Evolutionary conservation across 2,888 invertebrate species (phyloP).

Genomic region (Lasioglossum morio): DNA sequence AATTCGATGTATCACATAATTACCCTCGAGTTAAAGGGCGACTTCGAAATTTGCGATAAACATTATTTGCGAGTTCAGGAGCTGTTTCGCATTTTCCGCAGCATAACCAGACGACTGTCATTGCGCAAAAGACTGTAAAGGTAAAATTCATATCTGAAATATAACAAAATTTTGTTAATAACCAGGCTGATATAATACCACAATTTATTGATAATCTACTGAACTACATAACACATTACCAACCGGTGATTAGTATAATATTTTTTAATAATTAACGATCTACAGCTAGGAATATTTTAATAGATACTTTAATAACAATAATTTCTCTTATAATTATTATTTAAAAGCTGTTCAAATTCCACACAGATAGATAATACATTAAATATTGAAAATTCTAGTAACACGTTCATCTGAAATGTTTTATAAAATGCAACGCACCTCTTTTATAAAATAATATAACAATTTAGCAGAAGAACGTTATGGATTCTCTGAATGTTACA

Average conservation of each 20-base stretch:
- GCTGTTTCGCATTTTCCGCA: conserved; percentile 67
- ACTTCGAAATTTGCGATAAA: conserved; percentile 66
- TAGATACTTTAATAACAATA: neutral
- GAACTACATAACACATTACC: neutral
- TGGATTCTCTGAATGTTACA: neutral
- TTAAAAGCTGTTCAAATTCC: neutral
- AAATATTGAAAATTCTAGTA: too few relatives aligned
- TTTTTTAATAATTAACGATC: neutral
- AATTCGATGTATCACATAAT: conserved; percentile 3
- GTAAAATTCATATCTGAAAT: conserved; percentile 69
- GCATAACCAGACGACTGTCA: conserved; percentile 67
- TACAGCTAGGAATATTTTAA: neutral
- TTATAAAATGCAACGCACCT: neutral
- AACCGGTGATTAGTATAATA: neutral
- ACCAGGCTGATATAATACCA: too few relatives aligned
- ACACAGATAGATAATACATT: neutral
- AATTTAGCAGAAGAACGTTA: neutral
- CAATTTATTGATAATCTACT: neutral
- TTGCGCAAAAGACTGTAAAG: conserved; percentile 61
- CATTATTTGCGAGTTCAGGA: conserved; percentile 61
- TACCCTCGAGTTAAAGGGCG: conserved; percentile 67
- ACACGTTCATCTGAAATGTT: too few relatives aligned
- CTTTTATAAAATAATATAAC: neutral
- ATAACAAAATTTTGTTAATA: conserved; percentile 19
- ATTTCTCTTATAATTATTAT: neutral